Conservation (phyloP, 2,113 vertebrate species). For the Shinisaurus crocodilurus region DNA sequence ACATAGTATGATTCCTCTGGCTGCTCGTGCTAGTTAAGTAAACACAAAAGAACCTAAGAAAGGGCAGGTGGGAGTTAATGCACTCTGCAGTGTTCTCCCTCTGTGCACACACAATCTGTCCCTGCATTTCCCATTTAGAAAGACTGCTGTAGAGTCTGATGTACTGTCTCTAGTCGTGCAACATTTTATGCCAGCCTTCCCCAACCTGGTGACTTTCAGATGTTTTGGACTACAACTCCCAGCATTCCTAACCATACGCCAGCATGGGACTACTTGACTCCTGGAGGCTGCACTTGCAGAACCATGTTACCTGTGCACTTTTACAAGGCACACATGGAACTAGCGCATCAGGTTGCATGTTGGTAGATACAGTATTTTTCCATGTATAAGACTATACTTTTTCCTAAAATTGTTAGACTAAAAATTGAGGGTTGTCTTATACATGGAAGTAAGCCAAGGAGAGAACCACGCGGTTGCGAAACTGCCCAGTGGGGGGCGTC, state of each 20-base stretch:
- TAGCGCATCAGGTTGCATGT: neutral
- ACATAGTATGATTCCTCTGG: neutral
- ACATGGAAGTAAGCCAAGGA: no score
- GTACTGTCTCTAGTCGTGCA: neutral
- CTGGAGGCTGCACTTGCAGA: neutral
- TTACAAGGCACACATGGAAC: no score
- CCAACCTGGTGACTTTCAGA: neutral
- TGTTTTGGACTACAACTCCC: no score
- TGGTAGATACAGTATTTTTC: no score
- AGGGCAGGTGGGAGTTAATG: neutral
- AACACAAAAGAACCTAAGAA: neutral
- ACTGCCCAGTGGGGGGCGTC: no score
- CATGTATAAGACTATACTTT: no score
- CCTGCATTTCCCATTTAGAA: neutral
- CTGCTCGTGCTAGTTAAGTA: neutral
- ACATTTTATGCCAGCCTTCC: neutral
- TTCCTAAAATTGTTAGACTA: no score
- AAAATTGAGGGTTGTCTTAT: no score
- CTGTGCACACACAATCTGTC: neutral
- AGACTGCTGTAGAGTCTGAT: neutral
- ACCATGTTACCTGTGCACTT: neutral
- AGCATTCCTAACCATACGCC: no score
- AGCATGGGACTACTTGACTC: neutral
- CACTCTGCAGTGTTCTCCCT: neutral
- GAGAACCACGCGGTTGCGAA: no score